These are phyloP conservation scores for Agapornis roseicollis DNA, from an alignment of 2,113 vertebrate species.

Conservation along the genomic window DNA sequence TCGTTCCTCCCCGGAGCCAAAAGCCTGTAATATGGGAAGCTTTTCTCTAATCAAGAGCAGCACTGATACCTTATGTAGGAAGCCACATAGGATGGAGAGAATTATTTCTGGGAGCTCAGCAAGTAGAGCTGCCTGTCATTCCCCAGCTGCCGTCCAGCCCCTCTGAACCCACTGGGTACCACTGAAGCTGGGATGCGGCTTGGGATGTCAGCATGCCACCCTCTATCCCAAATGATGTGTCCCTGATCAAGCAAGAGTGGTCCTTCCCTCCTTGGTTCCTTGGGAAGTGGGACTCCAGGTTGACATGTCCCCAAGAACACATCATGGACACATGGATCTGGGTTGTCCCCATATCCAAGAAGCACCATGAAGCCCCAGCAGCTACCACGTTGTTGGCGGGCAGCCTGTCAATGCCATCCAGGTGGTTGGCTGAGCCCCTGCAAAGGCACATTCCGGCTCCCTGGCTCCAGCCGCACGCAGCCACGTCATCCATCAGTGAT, in stretches of 20 bases:
- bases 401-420: slow-evolving; percentile 23
- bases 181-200: not conserved
- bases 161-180: not conserved
- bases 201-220: not conserved
- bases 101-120: not conserved
- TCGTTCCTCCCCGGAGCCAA: slow-evolving; percentile 61
- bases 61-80: slow-evolving; percentile 56
- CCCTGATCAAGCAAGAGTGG: accelerated
- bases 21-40: slow-evolving; percentile 66
- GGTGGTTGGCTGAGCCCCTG: slow-evolving; percentile 33
- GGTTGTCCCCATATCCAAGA: not conserved
- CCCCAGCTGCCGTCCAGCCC: not conserved
- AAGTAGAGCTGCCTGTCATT: not conserved
- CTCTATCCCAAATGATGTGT: not conserved
- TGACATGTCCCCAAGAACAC: not conserved
- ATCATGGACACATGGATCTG: not conserved
- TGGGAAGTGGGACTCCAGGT: not conserved
- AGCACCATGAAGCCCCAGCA: not conserved
- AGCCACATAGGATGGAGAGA: slow-evolving; percentile 54
- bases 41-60: slow-evolving; percentile 62
- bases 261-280: not conserved
- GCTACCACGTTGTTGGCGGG: not conserved
- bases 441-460: not conserved
- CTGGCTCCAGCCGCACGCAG: slow-evolving; percentile 21
- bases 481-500: slow-evolving; percentile 57